Evolutionary conservation across 2,797 vertebrate species (phyloP).

Genomic region (Nyctalus aviator): DNA sequence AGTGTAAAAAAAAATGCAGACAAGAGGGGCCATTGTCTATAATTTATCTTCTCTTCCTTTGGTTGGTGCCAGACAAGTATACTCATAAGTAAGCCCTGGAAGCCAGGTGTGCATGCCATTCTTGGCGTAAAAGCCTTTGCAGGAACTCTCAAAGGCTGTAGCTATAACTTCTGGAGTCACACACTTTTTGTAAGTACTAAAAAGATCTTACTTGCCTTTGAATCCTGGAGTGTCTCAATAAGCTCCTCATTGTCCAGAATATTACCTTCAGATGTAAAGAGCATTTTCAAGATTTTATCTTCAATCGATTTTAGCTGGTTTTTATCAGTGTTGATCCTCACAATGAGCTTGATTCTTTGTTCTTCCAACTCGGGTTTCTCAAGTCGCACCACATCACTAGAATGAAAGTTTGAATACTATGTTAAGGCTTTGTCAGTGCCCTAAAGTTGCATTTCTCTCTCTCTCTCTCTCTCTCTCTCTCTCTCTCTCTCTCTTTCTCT

Average conservation of each 20-base stretch:
- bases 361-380: slow-evolving; percentile 92
- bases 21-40: neutral
- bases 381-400: slow-evolving; percentile 90
- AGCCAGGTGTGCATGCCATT: neutral
- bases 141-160: neutral
- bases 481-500: neutral
- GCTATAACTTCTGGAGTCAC: neutral
- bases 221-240: slow-evolving; percentile 91
- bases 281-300: slow-evolving; percentile 91
- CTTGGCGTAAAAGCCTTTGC: neutral
- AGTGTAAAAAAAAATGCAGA: neutral
- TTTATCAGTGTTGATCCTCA: slow-evolving; percentile 90
- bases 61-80: neutral
- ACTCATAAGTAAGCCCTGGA: neutral
- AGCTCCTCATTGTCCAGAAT: slow-evolving; percentile 92
- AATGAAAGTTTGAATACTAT: neutral
- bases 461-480: too few relatives aligned
- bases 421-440: neutral
- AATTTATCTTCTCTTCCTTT: neutral
- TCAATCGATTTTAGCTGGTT: slow-evolving; percentile 91
- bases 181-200: neutral
- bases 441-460: neutral
- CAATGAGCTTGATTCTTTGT: slow-evolving; percentile 91
- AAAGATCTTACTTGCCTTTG: slow-evolving; percentile 86
- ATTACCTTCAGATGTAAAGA: slow-evolving; percentile 92